Percentiles rank a stretch among this genome's conserved stretches.
Evolutionary conservation across 2,113 vertebrate genomes (phyloP).

Genomic region (Girardinichthys multiradiatus): DNA sequence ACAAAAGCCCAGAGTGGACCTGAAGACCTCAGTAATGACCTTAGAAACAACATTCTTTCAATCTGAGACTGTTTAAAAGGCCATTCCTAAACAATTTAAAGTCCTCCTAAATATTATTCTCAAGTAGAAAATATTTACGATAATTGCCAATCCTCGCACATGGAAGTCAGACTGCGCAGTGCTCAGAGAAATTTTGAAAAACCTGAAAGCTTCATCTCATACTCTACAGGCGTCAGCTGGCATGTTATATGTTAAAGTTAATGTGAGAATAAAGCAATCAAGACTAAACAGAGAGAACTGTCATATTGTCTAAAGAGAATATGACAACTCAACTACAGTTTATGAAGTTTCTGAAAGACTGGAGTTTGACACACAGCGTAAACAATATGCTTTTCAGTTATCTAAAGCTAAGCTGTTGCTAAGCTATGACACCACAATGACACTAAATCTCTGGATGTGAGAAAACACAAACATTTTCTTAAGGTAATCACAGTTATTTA

Average conservation of each 20-base stretch:
- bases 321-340: no score
- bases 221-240: neutral
- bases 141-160: neutral
- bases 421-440: no score
- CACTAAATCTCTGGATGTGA: no score
- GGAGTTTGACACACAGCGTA: no score
- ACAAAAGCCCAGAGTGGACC: neutral
- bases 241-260: neutral
- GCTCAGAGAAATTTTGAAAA: neutral
- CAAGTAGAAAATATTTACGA: neutral
- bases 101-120: neutral
- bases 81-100: neutral
- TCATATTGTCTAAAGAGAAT: neutral
- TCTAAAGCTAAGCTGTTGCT: no score
- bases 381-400: no score
- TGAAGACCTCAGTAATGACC: neutral
- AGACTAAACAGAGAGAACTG: no score
- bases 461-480: no score
- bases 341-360: no score
- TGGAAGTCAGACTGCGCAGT: neutral
- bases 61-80: neutral
- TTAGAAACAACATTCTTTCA: neutral
- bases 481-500: no score
- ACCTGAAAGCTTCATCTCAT: neutral
- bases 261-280: no score